Conservation (phyloP, 2,797 vertebrate species). For the Molossus alvarezi region DNA sequence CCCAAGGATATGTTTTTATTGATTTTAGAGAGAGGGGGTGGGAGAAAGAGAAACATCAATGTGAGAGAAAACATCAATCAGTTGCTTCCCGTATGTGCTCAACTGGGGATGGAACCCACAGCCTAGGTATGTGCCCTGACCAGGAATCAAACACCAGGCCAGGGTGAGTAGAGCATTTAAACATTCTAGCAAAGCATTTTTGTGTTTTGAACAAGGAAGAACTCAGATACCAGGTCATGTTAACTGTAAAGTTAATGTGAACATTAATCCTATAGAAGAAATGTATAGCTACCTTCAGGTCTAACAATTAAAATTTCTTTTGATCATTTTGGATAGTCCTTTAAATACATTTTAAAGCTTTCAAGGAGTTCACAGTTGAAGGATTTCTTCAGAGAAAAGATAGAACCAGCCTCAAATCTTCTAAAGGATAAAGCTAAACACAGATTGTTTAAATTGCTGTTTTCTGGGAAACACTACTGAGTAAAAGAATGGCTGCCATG, state of each 20-base stretch:
- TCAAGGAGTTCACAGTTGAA: constrained; percentile 71
- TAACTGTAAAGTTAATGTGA: constrained; percentile 73
- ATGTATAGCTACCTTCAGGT: constrained; percentile 66
- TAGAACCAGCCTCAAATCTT: background rate
- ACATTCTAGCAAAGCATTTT: constrained; percentile 65
- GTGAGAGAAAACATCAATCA: background rate
- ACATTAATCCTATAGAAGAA: constrained; percentile 77
- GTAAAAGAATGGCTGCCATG: constrained; percentile 31
- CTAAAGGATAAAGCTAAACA: constrained; percentile 49
- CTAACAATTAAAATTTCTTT: constrained; percentile 75
- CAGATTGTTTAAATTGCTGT: constrained; percentile 57
- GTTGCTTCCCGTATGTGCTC: background rate
- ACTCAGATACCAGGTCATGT: constrained; percentile 59
- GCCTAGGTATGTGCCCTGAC: background rate
- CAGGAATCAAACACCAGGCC: background rate
- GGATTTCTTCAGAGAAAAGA: constrained; percentile 64
- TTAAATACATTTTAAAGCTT: constrained; percentile 68
- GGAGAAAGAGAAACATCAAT: background rate
- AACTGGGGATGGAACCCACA: background rate
- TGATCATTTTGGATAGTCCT: constrained; percentile 76
- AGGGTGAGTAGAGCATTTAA: constrained; percentile 31
- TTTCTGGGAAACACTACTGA: constrained; percentile 64
- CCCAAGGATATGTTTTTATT: background rate
- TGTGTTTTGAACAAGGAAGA: constrained; percentile 66
- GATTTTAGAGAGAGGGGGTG: background rate